A percentile compares a stretch with the other conserved stretches of the same genome.
These are phyloP conservation scores for Istiophorus platypterus DNA, from an alignment of 2,113 vertebrate species.

Conservation along the genomic window DNA sequence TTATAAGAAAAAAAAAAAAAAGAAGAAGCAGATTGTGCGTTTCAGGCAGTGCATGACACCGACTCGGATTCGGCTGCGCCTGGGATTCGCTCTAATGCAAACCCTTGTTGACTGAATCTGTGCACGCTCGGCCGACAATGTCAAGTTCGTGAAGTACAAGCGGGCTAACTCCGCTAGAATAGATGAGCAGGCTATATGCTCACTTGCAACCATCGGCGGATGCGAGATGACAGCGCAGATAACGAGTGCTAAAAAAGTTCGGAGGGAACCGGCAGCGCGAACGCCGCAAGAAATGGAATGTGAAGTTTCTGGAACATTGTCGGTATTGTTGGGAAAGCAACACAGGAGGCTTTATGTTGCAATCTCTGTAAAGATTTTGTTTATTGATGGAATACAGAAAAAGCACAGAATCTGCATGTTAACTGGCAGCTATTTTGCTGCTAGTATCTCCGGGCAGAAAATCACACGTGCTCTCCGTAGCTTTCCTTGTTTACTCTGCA, in stretches of 20 bases:
- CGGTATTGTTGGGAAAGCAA: constrained; percentile 28
- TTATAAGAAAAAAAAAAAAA: not conserved
- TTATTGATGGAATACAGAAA: constrained; percentile 21
- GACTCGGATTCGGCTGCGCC: constrained; percentile 1
- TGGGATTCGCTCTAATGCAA: constrained; percentile 10
- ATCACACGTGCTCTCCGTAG: constrained; percentile 2
- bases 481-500: constrained; percentile 28
- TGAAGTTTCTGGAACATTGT: constrained; percentile 73
- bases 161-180: not conserved
- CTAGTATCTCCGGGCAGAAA: not conserved
- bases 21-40: constrained; percentile 17
- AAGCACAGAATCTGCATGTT: constrained; percentile 3
- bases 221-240: constrained; percentile 48
- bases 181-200: constrained; percentile 46
- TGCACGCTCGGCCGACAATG: constrained; percentile 34
- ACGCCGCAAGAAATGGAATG: constrained; percentile 62
- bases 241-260: constrained; percentile 45
- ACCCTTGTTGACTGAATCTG: constrained; percentile 50
- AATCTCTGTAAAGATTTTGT: constrained; percentile 9
- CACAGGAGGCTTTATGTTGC: constrained; percentile 10
- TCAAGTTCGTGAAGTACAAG: constrained; percentile 28
- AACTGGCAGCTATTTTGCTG: not conserved
- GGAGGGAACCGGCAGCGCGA: not conserved
- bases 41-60: not conserved
- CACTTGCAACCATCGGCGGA: constrained; percentile 40